These are phyloP conservation scores for Lethrus apterus DNA, from an alignment of 1,140 invertebrate genomes.

Conservation along the genomic window DNA sequence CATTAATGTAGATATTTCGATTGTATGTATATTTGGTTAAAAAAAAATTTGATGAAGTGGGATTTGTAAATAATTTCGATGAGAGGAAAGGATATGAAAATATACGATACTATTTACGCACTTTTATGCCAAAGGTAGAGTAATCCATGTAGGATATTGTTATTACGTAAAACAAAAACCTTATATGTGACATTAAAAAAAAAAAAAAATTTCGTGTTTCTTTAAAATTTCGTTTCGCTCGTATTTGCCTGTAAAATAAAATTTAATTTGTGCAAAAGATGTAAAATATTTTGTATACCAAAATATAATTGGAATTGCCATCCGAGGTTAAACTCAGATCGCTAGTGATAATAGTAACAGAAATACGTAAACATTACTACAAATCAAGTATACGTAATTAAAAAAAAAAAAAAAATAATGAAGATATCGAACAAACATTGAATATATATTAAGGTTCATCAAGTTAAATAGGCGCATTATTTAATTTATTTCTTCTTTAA, in stretches of 20 bases:
- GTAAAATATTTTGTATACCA: slow-evolving; percentile 33
- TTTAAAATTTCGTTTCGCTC: background rate
- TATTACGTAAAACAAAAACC: slow-evolving; percentile 4
- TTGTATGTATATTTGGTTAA: slow-evolving; percentile 38
- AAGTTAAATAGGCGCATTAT: too few species aligned
- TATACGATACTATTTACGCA: slow-evolving; percentile 40
- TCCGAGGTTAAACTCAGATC: slow-evolving; percentile 16
- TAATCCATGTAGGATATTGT: slow-evolving; percentile 36
- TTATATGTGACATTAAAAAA: slow-evolving; percentile 6
- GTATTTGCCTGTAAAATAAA: too few species aligned
- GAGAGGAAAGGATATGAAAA: slow-evolving; percentile 40
- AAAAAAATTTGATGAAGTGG: slow-evolving; percentile 26
- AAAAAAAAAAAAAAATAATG: slow-evolving; percentile 8
- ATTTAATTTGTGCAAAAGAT: slow-evolving; percentile 21
- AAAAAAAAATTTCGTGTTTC: background rate
- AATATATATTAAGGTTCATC: too few species aligned
- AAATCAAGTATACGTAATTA: slow-evolving; percentile 37
- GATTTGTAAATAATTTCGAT: slow-evolving; percentile 35
- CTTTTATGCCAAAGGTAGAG: slow-evolving; percentile 42
- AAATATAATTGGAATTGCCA: slow-evolving; percentile 20
- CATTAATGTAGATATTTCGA: slow-evolving; percentile 35
- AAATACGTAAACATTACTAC: slow-evolving; percentile 38
- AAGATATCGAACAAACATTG: too few species aligned
- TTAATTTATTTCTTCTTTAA: too few species aligned
- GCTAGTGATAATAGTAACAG: slow-evolving; percentile 33